Percentiles rank a stretch among this genome's conserved stretches.
Conservation (phyloP, 2,888 invertebrate species). For the Drosophila demipolita region DNA sequence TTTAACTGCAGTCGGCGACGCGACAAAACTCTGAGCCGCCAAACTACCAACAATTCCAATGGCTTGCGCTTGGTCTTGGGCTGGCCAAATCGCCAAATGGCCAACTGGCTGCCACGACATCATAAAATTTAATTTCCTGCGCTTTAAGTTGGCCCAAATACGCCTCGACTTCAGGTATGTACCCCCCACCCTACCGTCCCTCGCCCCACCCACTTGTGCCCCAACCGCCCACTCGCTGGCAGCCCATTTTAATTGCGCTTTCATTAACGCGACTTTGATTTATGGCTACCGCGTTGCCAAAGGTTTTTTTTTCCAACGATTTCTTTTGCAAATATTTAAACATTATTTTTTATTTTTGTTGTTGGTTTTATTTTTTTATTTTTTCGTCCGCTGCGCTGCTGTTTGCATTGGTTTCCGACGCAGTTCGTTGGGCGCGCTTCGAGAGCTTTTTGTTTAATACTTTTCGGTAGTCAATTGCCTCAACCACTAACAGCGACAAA, state of each 20-base stretch:
- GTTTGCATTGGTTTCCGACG: constrained; percentile 75
- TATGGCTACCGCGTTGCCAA: constrained; percentile 81
- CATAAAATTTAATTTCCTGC: constrained; percentile 80
- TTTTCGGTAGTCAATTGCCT: constrained; percentile 80
- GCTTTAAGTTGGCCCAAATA: constrained; percentile 79
- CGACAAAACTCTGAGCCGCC: constrained; percentile 52
- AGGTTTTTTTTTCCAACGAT: constrained; percentile 74
- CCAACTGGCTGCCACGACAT: constrained; percentile 77
- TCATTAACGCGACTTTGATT: constrained; percentile 82
- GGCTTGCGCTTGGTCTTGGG: constrained; percentile 41
- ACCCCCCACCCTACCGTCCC: neutral
- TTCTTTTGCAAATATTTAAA: constrained; percentile 83
- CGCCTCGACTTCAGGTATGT: constrained; percentile 46
- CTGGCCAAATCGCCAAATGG: constrained; percentile 65
- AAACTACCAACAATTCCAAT: constrained; percentile 60
- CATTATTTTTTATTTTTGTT: constrained; percentile 50
- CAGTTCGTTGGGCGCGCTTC: constrained; percentile 53
- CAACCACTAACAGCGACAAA: constrained; percentile 33
- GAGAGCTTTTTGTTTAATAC: constrained; percentile 76
- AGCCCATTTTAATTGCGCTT: constrained; percentile 80
- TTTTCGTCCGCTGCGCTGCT: constrained; percentile 31
- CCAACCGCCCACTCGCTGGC: constrained; percentile 50
- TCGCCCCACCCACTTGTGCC: neutral
- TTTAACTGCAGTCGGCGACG: constrained; percentile 71
- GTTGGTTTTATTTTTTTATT: neutral